These are phyloP conservation scores for Drosophila borealis DNA, from an alignment of 2,888 invertebrate genomes.

Conservation along the genomic window DNA sequence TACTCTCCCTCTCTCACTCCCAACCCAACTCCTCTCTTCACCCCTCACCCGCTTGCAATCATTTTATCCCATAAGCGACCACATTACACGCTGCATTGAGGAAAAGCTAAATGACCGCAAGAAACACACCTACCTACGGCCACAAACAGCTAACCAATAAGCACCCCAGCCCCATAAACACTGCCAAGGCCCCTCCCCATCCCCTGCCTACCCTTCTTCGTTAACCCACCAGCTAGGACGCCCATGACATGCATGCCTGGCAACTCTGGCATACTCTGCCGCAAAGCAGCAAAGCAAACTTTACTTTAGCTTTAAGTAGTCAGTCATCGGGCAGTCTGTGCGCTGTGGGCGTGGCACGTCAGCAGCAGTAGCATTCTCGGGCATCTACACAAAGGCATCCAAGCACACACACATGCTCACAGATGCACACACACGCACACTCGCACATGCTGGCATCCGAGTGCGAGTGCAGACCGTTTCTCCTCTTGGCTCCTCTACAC, in stretches of 20 bases:
- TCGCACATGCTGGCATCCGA: slow-evolving; percentile 31
- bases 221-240: no score
- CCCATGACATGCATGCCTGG: slow-evolving; percentile 28
- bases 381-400: slow-evolving; percentile 35
- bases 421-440: background rate
- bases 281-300: slow-evolving; percentile 64
- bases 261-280: slow-evolving; percentile 34
- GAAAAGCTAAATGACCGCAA: slow-evolving; percentile 75
- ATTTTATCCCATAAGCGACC: slow-evolving; percentile 68
- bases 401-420: background rate
- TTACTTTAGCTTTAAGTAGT: slow-evolving; percentile 77
- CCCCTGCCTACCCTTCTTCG: background rate
- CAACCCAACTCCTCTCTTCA: no score
- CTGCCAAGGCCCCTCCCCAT: background rate
- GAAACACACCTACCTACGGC: slow-evolving; percentile 61
- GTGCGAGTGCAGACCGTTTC: slow-evolving; percentile 44
- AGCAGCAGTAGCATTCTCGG: slow-evolving; percentile 51
- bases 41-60: slow-evolving; percentile 12
- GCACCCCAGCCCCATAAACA: background rate
- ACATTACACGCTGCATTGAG: slow-evolving; percentile 73
- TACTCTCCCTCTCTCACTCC: background rate
- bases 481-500: background rate
- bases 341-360: slow-evolving; percentile 37
- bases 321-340: slow-evolving; percentile 40
- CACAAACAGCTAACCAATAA: slow-evolving; percentile 25